phyloP scores from a whole-genome alignment of 1,140 invertebrate species.

The Drosophila sproati region DNA sequence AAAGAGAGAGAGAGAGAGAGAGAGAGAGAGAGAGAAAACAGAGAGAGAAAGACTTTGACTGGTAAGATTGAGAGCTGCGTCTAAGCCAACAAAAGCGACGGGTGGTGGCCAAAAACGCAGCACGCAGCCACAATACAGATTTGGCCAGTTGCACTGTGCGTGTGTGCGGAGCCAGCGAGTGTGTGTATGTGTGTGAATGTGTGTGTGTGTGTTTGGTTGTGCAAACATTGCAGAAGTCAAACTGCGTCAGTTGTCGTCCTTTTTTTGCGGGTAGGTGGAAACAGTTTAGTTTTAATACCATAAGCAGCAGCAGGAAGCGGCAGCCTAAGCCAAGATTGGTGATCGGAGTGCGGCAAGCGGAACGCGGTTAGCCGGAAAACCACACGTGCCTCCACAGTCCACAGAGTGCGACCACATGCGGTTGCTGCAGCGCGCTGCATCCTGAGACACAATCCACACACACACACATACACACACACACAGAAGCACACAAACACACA shows the following conservation, averaged over 20 bases:
- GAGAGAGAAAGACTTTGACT: neutral
- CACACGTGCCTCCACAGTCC: slow-evolving; percentile 77
- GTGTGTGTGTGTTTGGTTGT: slow-evolving; percentile 16
- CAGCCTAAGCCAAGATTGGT: neutral
- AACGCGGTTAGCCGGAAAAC: slow-evolving; percentile 79
- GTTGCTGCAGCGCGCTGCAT: slow-evolving; percentile 42
- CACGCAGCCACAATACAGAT: slow-evolving; percentile 58
- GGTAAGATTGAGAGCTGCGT: slow-evolving; percentile 41
- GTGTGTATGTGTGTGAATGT: neutral
- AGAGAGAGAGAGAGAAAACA: neutral
- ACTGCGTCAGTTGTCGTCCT: slow-evolving; percentile 70
- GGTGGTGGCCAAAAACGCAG: slow-evolving; percentile 62
- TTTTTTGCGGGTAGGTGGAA: slow-evolving; percentile 69
- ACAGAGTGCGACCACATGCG: slow-evolving; percentile 63
- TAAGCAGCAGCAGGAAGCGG: slow-evolving; percentile 58
- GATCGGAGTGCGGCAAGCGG: slow-evolving; percentile 29
- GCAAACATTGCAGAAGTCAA: slow-evolving; percentile 50
- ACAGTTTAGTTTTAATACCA: slow-evolving; percentile 81
- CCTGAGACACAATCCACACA: slow-evolving; percentile 42
- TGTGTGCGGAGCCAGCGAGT: neutral
- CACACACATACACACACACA: neutral
- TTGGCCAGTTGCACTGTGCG: slow-evolving; percentile 34
- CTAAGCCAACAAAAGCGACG: slow-evolving; percentile 72
- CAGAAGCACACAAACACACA: slow-evolving; percentile 25
- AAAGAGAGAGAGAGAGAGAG: neutral